Conservation (phyloP, 2,113 vertebrate species). For the Xiphophorus maculatus region DNA sequence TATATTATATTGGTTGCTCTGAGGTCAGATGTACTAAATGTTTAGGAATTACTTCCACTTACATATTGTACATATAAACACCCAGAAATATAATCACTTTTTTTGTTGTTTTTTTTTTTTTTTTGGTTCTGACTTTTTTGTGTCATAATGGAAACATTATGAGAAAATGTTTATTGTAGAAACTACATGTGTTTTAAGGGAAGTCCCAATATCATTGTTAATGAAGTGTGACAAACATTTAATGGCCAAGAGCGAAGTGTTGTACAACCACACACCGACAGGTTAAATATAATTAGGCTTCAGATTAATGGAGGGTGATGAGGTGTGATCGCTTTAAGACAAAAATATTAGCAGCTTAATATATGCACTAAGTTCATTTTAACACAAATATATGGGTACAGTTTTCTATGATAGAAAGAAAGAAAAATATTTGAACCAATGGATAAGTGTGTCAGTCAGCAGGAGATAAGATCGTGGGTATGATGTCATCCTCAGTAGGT, state of each 20-base stretch:
- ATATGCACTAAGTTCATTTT: background rate
- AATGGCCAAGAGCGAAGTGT: constrained; percentile 45
- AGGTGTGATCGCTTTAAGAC: constrained; percentile 14
- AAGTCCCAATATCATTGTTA: constrained; percentile 25
- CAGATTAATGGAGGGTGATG: constrained; percentile 61
- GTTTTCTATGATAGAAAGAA: background rate
- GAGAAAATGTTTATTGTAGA: constrained; percentile 39
- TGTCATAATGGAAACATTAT: constrained; percentile 32
- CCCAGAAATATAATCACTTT: background rate
- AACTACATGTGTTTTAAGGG: constrained; percentile 44
- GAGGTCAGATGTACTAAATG: background rate
- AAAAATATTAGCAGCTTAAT: constrained; percentile 28
- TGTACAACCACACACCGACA: constrained; percentile 33
- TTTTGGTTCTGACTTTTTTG: background rate
- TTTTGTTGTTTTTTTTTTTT: background rate
- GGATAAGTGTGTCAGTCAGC: background rate
- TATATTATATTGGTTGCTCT: background rate
- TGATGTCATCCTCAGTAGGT: background rate
- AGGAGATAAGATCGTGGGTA: background rate
- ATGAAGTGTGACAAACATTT: constrained; percentile 57
- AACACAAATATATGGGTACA: background rate
- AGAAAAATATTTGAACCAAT: background rate
- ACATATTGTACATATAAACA: background rate
- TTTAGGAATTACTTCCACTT: background rate
- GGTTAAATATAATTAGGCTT: constrained; percentile 70